A percentile compares a stretch with the other conserved stretches of the same genome.
Conservation (phyloP, 2,113 vertebrate species). For the Grallaria varia region DNA sequence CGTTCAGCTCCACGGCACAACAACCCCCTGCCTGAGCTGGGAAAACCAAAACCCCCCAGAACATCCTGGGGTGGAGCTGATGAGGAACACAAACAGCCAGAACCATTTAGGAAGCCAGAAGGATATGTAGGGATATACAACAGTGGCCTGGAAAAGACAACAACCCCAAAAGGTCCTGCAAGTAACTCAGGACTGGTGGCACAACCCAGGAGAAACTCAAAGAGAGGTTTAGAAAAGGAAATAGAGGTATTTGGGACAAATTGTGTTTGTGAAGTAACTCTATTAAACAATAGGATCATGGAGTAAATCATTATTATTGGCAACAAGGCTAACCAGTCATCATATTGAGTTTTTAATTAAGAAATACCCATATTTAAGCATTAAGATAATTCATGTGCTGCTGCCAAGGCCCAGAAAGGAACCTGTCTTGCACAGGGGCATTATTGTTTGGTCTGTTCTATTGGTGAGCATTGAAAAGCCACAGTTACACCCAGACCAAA, state of each 20-base stretch:
- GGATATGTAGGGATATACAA: rapidly evolving
- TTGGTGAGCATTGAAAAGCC: not conserved
- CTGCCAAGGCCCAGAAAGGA: not conserved
- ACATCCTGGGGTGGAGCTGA: not conserved
- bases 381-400: not conserved
- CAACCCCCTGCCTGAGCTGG: not conserved
- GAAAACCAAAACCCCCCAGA: not conserved
- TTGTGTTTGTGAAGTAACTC: not conserved
- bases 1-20: rapidly evolving
- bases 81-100: not conserved
- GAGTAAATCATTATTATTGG: not conserved
- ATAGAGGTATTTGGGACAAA: not conserved
- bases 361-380: not conserved
- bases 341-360: not conserved
- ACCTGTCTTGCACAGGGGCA: not conserved
- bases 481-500: not conserved
- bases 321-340: not conserved
- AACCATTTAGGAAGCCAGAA: not conserved
- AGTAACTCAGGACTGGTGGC: not conserved
- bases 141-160: not conserved
- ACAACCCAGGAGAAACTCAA: not conserved
- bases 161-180: not conserved
- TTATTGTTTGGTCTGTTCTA: not conserved
- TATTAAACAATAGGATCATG: not conserved
- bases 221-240: not conserved